Evolutionary conservation across 35 echinoderm and acorn worm genomes (phyloP).

Genomic region (Patiria miniata): DNA sequence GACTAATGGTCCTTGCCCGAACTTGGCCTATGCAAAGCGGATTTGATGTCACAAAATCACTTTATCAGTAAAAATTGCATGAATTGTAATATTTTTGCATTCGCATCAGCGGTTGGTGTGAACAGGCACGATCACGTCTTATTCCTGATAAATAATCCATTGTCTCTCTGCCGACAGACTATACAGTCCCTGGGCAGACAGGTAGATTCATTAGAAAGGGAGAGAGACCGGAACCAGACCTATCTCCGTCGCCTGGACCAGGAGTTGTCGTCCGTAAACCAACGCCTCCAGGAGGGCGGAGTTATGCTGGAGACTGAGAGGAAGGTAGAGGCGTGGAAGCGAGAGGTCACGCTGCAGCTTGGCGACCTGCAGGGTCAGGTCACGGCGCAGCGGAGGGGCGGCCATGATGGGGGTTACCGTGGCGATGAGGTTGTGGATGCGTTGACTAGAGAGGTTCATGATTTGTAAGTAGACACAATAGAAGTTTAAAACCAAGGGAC

Average conservation of each 20-base stretch:
- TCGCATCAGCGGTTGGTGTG: too few species aligned
- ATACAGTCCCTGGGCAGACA: slow-evolving; percentile 42
- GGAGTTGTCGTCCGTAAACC: slow-evolving; percentile 14
- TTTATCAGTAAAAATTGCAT: too few species aligned
- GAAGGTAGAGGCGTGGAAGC: slow-evolving; percentile 41
- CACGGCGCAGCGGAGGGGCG: not conserved
- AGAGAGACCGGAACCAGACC: slow-evolving; percentile 31
- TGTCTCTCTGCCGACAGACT: slow-evolving; percentile 7
- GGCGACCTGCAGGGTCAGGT: slow-evolving; percentile 41
- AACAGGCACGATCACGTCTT: too few species aligned
- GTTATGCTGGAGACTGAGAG: slow-evolving; percentile 55
- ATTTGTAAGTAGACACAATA: slow-evolving; percentile 26
- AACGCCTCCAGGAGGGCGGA: slow-evolving; percentile 48
- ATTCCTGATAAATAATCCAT: not conserved
- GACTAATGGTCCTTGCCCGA: too few species aligned
- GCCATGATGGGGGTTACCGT: not conserved
- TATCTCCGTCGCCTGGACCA: slow-evolving; percentile 20
- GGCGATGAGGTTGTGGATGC: slow-evolving; percentile 26
- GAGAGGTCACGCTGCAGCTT: slow-evolving; percentile 45
- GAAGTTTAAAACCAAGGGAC: not conserved
- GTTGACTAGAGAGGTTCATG: slow-evolving; percentile 44
- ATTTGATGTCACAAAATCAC: too few species aligned
- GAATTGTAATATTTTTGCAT: too few species aligned
- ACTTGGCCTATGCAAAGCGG: too few species aligned
- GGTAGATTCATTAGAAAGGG: slow-evolving; percentile 48